phyloP scores from a whole-genome alignment of 1,140 invertebrate species.

The Tetramorium simillimum region DNA sequence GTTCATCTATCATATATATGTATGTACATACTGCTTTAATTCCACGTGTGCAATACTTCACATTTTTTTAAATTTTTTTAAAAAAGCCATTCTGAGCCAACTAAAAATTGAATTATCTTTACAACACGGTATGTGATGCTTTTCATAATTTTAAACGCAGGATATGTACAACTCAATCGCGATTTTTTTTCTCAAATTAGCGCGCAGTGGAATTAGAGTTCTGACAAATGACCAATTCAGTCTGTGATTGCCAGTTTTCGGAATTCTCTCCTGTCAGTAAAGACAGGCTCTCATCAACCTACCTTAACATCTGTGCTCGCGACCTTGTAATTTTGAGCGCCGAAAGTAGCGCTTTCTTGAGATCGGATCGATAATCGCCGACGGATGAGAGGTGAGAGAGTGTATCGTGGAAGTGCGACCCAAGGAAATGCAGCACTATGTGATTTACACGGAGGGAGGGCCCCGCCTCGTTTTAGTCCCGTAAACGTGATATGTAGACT shows the following conservation, averaged over 20 bases:
- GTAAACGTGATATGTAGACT: constrained; percentile 43
- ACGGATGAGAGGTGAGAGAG: neutral
- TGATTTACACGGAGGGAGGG: constrained; percentile 30
- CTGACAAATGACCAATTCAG: neutral
- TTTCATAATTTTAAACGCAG: neutral
- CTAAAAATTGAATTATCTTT: neutral
- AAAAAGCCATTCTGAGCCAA: neutral
- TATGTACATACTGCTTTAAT: neutral
- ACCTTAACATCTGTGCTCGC: neutral
- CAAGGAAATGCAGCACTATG: neutral
- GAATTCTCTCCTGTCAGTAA: neutral
- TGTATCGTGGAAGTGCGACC: neutral
- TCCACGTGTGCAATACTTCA: neutral
- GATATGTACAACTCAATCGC: neutral
- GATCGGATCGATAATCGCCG: constrained; percentile 37
- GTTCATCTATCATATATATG: neutral
- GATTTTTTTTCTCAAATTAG: neutral
- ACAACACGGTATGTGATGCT: neutral
- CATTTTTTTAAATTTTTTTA: neutral
- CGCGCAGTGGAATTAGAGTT: neutral
- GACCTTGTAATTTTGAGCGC: constrained; percentile 38
- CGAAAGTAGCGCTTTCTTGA: constrained; percentile 26
- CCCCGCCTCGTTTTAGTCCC: neutral
- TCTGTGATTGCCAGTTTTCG: neutral
- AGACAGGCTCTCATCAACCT: neutral